phyloP scores from a whole-genome alignment of 2,888 invertebrate species.

The Leptodirus hochenwartii region DNA sequence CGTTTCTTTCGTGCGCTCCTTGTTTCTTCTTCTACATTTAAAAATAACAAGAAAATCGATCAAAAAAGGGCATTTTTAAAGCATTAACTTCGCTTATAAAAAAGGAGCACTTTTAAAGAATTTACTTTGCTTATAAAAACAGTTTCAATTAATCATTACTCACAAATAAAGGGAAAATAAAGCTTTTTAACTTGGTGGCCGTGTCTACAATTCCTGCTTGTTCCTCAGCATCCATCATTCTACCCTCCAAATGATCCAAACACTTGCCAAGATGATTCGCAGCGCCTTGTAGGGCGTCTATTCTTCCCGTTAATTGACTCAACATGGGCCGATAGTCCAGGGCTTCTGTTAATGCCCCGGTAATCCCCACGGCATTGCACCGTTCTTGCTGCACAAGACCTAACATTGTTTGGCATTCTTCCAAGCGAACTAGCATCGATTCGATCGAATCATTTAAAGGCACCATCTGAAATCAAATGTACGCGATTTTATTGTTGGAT shows the following conservation, averaged over 20 bases:
- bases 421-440: conserved; percentile 45
- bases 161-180: conserved; percentile 39
- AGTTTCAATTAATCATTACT: no score
- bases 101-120: no score
- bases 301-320: conserved; percentile 32
- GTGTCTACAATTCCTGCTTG: conserved; percentile 36
- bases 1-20: no score
- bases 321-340: conserved; percentile 34
- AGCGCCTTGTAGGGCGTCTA: conserved; percentile 34
- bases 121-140: no score
- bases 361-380: conserved; percentile 28
- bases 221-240: conserved; percentile 38
- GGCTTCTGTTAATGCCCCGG: conserved; percentile 31
- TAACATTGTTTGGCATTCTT: conserved; percentile 43
- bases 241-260: conserved; percentile 32
- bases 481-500: conserved; percentile 1
- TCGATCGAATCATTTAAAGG: conserved; percentile 43
- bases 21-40: no score
- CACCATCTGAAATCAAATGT: conserved; percentile 13
- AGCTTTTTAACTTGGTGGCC: conserved; percentile 27
- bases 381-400: conserved; percentile 32
- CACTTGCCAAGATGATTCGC: conserved; percentile 36
- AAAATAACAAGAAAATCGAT: no score
- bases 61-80: no score
- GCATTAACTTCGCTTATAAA: no score